These are phyloP conservation scores for Grallaria varia DNA, from an alignment of 2,113 vertebrate genomes.

Conservation along the genomic window DNA sequence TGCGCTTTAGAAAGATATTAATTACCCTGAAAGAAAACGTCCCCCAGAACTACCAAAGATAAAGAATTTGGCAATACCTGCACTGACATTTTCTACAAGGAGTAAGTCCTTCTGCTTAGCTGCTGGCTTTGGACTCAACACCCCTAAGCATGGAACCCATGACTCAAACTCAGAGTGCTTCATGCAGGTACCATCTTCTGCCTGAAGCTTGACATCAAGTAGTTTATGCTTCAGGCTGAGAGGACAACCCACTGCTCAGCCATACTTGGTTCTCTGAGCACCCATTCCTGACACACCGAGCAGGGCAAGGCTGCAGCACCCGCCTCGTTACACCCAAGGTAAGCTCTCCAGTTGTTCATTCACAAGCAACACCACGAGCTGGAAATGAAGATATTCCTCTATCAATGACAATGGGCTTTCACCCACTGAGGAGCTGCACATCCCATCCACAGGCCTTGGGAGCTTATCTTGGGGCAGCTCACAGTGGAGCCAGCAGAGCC, in stretches of 20 bases:
- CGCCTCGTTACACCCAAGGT: rapidly evolving
- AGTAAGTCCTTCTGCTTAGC: neutral
- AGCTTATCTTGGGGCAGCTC: neutral
- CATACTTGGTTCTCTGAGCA: rapidly evolving
- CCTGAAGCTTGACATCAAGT: neutral
- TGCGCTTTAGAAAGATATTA: neutral
- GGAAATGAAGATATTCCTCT: neutral
- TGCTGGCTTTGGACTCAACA: neutral
- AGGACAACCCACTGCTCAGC: rapidly evolving
- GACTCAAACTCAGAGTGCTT: neutral
- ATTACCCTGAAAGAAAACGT: neutral
- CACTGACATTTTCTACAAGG: neutral
- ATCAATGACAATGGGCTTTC: rapidly evolving
- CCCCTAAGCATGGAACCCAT: rapidly evolving
- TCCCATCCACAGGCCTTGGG: neutral
- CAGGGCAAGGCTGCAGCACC: neutral
- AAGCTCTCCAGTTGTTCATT: neutral
- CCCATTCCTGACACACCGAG: rapidly evolving
- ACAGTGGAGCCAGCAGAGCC: rapidly evolving
- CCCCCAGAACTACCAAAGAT: neutral
- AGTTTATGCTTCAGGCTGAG: neutral
- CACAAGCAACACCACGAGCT: neutral
- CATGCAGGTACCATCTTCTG: neutral
- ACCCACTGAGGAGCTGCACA: neutral
- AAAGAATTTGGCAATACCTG: slow-evolving; percentile 14